phyloP scores from a whole-genome alignment of 1,140 invertebrate species.

The Manduca sexta region DNA sequence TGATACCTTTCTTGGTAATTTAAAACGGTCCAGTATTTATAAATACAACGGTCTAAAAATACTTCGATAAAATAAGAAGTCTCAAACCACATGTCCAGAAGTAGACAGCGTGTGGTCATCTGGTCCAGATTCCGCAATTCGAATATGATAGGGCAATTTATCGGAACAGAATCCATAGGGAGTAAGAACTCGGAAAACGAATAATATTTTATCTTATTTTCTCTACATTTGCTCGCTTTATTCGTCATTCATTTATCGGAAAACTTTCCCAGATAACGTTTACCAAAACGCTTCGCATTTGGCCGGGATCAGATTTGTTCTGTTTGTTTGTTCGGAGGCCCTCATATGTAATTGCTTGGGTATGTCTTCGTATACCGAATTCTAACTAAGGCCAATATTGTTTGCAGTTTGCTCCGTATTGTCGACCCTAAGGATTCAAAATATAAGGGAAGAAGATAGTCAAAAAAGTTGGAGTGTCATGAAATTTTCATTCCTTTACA shows the following conservation, averaged over 20 bases:
- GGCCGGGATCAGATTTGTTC: constrained; percentile 10
- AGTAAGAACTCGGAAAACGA: constrained; percentile 10
- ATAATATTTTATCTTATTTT: constrained; percentile 24
- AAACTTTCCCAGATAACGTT: constrained; percentile 16
- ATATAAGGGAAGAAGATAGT: no score
- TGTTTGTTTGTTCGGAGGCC: constrained; percentile 7
- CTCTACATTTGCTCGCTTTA: constrained; percentile 15
- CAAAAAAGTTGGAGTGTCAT: no score
- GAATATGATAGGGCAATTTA: constrained; percentile 13
- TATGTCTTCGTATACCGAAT: background rate
- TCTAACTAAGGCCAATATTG: background rate
- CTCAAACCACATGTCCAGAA: background rate
- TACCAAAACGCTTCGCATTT: constrained; percentile 2
- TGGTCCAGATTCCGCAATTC: constrained; percentile 1
- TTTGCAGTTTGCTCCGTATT: background rate
- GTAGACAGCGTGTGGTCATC: background rate
- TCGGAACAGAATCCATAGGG: constrained; percentile 10
- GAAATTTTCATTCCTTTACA: no score
- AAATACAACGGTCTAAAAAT: background rate
- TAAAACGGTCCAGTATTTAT: background rate
- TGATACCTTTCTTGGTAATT: no score
- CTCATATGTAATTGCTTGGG: constrained; percentile 14
- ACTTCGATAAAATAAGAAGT: no score
- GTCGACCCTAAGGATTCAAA: no score
- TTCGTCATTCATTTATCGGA: constrained; percentile 22